Evolutionary conservation across 2,113 vertebrate species (phyloP).

Genomic region (Oncorhynchus keta): DNA sequence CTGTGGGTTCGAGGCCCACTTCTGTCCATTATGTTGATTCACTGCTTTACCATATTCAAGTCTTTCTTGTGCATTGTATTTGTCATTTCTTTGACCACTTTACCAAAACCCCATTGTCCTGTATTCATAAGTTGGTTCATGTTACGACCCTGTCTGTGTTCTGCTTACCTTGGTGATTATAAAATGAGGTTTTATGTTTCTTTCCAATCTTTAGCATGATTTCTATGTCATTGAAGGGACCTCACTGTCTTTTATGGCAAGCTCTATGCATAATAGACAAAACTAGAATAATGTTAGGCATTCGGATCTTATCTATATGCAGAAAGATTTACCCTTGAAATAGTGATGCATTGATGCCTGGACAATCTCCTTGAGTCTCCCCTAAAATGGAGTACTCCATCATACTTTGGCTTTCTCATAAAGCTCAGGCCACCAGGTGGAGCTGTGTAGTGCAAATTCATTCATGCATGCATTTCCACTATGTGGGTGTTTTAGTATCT

Average conservation of each 20-base stretch:
- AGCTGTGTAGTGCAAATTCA: conserved; percentile 37
- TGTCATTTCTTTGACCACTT: too few relatives aligned
- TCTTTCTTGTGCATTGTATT: neutral
- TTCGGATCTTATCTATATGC: neutral
- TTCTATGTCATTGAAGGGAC: neutral
- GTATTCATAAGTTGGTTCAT: neutral
- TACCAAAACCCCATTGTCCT: neutral
- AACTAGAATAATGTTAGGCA: neutral
- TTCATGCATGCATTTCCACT: neutral
- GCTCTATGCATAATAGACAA: neutral
- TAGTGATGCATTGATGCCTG: neutral
- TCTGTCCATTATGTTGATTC: too few relatives aligned
- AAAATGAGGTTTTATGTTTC: too few relatives aligned
- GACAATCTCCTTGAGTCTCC: neutral
- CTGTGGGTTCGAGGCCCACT: too few relatives aligned
- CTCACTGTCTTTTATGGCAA: too few relatives aligned
- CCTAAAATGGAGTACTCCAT: neutral
- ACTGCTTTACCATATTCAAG: too few relatives aligned
- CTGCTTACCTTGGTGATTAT: neutral
- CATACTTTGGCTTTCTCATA: neutral
- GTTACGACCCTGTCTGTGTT: neutral
- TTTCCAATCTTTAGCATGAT: too few relatives aligned
- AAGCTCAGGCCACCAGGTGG: conserved; percentile 28
- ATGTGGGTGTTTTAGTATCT: conserved; percentile 1
- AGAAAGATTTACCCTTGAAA: neutral